Conservation (phyloP, 37 sponge, comb jelly and placozoan species). For the Halichondria panicea region DNA sequence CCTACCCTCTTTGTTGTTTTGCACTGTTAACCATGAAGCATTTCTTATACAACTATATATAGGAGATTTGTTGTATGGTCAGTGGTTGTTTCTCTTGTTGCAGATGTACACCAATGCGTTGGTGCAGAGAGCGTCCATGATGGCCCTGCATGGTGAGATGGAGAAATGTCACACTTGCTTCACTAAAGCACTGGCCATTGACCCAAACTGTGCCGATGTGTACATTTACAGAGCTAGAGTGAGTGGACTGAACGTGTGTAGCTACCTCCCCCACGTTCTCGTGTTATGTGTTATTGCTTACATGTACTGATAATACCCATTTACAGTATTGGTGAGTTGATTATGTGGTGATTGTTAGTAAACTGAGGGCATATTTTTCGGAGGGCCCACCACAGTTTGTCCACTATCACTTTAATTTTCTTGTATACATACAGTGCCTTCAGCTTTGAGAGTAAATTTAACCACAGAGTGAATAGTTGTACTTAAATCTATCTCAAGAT, state of each 20-base stretch:
- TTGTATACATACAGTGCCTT: no score
- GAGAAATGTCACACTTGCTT: constrained; percentile 28
- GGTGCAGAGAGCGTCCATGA: constrained; percentile 28
- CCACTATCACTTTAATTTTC: no score
- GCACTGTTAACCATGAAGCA: no score
- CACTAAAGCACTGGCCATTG: constrained; percentile 24
- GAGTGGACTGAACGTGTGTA: neutral
- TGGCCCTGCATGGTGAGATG: constrained; percentile 13
- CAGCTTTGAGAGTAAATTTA: no score
- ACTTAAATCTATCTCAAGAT: no score
- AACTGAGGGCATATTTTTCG: no score
- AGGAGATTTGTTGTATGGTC: neutral
- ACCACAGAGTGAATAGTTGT: no score
- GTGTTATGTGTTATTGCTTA: neutral
- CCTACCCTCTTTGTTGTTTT: neutral
- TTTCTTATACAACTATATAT: neutral
- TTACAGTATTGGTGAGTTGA: no score
- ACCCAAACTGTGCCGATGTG: constrained; percentile 34
- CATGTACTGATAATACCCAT: neutral
- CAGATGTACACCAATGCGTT: constrained; percentile 40
- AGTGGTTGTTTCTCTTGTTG: neutral
- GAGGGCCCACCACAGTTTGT: no score
- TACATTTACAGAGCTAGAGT: constrained; percentile 67
- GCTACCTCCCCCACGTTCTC: neutral
- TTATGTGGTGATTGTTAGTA: no score